These are phyloP conservation scores for Camelus dromedarius DNA, from an alignment of 2,113 vertebrate genomes.

Conservation along the genomic window DNA sequence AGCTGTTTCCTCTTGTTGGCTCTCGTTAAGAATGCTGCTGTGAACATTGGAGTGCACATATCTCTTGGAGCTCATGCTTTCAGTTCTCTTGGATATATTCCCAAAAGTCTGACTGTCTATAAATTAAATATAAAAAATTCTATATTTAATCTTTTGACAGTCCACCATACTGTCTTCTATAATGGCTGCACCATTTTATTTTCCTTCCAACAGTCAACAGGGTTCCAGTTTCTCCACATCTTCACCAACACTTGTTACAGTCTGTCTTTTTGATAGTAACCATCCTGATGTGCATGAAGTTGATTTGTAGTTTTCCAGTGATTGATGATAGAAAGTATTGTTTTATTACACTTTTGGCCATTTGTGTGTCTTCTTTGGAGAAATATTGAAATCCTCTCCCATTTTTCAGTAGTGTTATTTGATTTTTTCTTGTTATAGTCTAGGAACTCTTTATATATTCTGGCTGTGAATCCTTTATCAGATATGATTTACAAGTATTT, in stretches of 20 bases:
- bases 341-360: background rate
- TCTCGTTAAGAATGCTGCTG: rapidly evolving
- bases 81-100: rapidly evolving
- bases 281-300: too few species aligned
- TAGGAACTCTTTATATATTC: background rate
- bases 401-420: too few species aligned
- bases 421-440: background rate
- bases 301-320: rapidly evolving
- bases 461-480: background rate
- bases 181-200: rapidly evolving
- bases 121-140: too few species aligned
- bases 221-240: background rate
- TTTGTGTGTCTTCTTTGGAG: background rate
- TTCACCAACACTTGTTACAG: background rate
- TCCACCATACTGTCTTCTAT: rapidly evolving
- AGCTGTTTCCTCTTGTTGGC: too few species aligned
- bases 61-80: background rate
- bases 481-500: rapidly evolving
- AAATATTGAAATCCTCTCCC: background rate
- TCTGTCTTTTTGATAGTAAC: background rate
- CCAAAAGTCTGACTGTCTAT: rapidly evolving
- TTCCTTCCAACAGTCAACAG: rapidly evolving
- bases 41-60: rapidly evolving
- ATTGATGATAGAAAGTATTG: rapidly evolving
- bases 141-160: rapidly evolving